A percentile compares a stretch with the other conserved stretches of the same genome.
Conservation (phyloP, 2,113 vertebrate species). For the Protobothrops mucrosquamatus region DNA sequence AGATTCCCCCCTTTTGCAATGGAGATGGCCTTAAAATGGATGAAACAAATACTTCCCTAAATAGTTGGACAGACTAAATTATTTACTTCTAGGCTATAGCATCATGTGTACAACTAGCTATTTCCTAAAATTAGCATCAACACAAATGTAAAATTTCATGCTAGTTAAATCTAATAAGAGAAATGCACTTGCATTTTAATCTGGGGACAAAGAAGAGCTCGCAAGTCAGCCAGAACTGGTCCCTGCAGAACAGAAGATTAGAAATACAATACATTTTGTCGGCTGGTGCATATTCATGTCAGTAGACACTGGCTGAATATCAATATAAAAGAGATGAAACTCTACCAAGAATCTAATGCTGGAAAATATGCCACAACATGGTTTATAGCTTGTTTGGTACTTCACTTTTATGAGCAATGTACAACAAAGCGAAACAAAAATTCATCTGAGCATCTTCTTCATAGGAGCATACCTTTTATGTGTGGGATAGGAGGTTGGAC, state of each 20-base stretch:
- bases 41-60: background rate
- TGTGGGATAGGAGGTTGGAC: background rate
- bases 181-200: background rate
- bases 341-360: background rate
- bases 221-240: background rate
- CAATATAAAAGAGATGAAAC: background rate
- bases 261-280: background rate
- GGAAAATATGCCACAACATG: background rate
- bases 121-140: background rate
- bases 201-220: background rate
- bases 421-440: background rate
- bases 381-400: background rate
- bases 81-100: background rate
- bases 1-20: background rate
- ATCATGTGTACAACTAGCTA: background rate
- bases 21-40: background rate
- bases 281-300: background rate
- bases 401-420: background rate
- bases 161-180: background rate
- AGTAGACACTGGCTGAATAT: background rate
- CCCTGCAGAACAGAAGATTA: background rate
- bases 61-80: background rate
- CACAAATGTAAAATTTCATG: background rate
- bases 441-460: background rate
- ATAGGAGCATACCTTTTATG: background rate